Conservation (phyloP, 2,888 invertebrate species). For the Ernsta delagoae region DNA sequence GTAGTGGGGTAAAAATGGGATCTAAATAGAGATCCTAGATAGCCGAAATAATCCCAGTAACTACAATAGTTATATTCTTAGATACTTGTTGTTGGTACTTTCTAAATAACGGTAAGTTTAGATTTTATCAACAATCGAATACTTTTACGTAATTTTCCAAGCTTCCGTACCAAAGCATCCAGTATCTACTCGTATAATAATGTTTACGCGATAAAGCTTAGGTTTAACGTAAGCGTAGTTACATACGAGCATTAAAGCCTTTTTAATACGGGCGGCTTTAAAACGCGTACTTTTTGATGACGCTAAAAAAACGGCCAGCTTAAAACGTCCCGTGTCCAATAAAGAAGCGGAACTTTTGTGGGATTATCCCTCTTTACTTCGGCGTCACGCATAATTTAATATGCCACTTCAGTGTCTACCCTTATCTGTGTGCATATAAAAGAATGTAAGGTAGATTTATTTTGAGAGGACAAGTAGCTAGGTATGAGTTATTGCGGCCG, state of each 20-base stretch:
- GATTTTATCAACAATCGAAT: too few species aligned
- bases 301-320: constrained; percentile 41
- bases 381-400: constrained; percentile 75
- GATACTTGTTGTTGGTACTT: too few species aligned
- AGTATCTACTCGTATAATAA: too few species aligned
- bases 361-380: constrained; percentile 79
- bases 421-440: constrained; percentile 61
- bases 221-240: neutral
- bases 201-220: too few species aligned
- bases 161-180: too few species aligned
- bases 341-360: constrained; percentile 65
- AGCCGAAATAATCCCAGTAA: too few species aligned
- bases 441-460: constrained; percentile 38
- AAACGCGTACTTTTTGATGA: constrained; percentile 21
- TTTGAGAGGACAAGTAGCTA: constrained; percentile 19
- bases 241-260: constrained; percentile 1
- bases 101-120: too few species aligned
- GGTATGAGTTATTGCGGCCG: constrained; percentile 5
- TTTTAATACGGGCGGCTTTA: constrained; percentile 5
- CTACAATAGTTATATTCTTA: too few species aligned
- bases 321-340: constrained; percentile 60
- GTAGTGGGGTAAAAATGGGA: too few species aligned
- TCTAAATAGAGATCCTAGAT: too few species aligned
- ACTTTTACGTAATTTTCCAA: too few species aligned
- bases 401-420: constrained; percentile 74